A percentile compares a stretch with the other conserved stretches of the same genome.
Evolutionary conservation across 2,888 invertebrate genomes (phyloP).

Genomic region (Calephelis perditalis): DNA sequence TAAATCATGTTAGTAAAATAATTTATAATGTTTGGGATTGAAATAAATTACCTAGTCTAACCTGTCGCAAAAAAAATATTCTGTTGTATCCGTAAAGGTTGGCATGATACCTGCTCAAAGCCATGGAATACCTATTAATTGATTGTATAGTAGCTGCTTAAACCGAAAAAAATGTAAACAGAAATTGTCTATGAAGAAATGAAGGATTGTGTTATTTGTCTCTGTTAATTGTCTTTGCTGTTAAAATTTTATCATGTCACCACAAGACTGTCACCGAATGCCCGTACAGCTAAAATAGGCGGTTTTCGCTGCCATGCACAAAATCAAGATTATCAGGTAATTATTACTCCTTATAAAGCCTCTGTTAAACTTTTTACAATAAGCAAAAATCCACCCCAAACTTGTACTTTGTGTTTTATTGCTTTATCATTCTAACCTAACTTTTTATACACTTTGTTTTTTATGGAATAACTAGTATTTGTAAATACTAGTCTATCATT

Average conservation of each 20-base stretch:
- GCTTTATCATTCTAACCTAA: slow-evolving; percentile 65
- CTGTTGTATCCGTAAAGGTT: too few species aligned
- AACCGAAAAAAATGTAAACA: too few species aligned
- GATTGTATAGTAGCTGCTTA: too few species aligned
- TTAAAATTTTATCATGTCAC: slow-evolving; percentile 64
- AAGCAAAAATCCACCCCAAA: slow-evolving; percentile 14
- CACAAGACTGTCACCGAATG: slow-evolving; percentile 62
- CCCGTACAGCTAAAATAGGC: slow-evolving; percentile 69
- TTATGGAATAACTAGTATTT: neutral
- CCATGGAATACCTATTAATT: too few species aligned
- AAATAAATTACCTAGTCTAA: too few species aligned
- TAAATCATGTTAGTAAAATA: too few species aligned
- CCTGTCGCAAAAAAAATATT: too few species aligned
- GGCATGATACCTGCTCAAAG: too few species aligned
- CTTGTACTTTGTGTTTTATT: slow-evolving; percentile 40
- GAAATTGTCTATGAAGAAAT: too few species aligned
- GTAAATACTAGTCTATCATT: neutral
- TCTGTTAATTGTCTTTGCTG: slow-evolving; percentile 20
- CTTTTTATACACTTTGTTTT: slow-evolving; percentile 27
- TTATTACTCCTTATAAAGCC: slow-evolving; percentile 21
- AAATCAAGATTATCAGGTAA: slow-evolving; percentile 71
- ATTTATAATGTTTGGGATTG: too few species aligned
- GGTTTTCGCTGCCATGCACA: slow-evolving; percentile 71
- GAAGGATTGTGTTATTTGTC: neutral
- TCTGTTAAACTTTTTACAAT: slow-evolving; percentile 15